Evolutionary conservation across 2,888 invertebrate species (phyloP), one percentile per base, ranked within the genome.

Genomic region (Toxonevra muliebris): DNA sequence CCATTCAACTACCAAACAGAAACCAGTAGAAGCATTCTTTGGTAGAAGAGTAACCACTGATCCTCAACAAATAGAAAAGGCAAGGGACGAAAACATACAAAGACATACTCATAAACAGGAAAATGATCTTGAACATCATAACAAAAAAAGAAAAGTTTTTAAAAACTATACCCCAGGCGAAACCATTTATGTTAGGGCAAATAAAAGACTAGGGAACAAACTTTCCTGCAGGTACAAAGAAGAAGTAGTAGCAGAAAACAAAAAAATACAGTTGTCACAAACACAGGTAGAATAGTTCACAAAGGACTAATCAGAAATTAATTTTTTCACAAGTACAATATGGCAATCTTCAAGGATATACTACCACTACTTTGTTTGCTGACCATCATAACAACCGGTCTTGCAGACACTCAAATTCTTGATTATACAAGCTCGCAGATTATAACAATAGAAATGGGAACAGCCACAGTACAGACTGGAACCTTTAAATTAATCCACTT

Each of bases 381-480:
- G 17, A 53, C 19, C 17, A 19, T 17, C 53, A 1, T 1, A 53
- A 15, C 53, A 19, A 19, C 19, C n/a, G 11, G n/a, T 11, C 19
- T 53, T 53, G 53, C 55, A 2, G 55, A 63, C n/a, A 45, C 53
- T 12, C 55, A 63, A 41, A 63, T 63, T 54, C 19, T 54, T 5
- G 62, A 53, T 42, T 62, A 62, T 53, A 62, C 62, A 9, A 62
- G 42, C 17, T 40, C 62, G 1, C 52, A 62, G 53, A n/a, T 62
- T 10, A 41, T 62, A 53, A 50, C 41, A n/a, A 62, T 62, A 54
- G 54, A 63, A 19, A 63, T 45, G 20, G 63, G 63, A 63, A 63
- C 57, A 48, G 63, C 48, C 19, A 64, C 43, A 55, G 42, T 64
- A 20, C 57, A 64, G n/a, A 64, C 63, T 1, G 62, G 62, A 40